Evolutionary conservation across 1,140 invertebrate species (phyloP), one percentile per base, ranked within the genome.

Genomic region (Latrodectus geometricus): DNA sequence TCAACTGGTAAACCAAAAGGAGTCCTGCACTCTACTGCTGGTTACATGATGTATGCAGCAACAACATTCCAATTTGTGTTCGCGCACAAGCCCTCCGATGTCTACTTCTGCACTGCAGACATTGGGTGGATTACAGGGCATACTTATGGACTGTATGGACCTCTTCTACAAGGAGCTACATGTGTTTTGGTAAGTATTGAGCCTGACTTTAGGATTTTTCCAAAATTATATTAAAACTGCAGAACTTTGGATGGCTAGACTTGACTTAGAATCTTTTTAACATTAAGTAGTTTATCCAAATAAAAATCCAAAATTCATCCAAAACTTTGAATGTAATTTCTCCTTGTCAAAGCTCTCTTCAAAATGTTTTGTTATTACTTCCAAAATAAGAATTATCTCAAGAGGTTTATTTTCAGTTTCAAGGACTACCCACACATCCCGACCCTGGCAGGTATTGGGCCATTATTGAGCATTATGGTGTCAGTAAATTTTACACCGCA

Each of bases 111-210:
- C 90, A 99, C 98, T 14, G 98, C 98, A 12, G 98, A 99, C 91
- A 95, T 99, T 83, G 98, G 98, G 72, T 99, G 98, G 98, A 99
- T 99, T 89, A 99, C 97, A 69, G 97, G 97, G 17, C 98, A 99
- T 91, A 97, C 96, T 0, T 99, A 99, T 90, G 96, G 98, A 12
- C 95, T 97, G 8, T 99, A 99, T 90, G 98, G 97, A 20, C 97
- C 98, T 8, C 91, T 99, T 52, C 94, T 96, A 0, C 99, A 99
- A 92, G 96, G 94, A 20, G 95, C 97, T 14, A 98, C 97, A 52
- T 96, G 96, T 50, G 56, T 88, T 49, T 14, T 88, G 74, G 88
- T 88, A 70, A 77, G 78, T 54, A 21, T 35, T 49, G 9, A 3
- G 35, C 35, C 35, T 35, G n/a, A n/a, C n/a, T n/a, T 35, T 3